phyloP scores from a whole-genome alignment of 2,113 vertebrate genomes.

The Cavia porcellus region DNA sequence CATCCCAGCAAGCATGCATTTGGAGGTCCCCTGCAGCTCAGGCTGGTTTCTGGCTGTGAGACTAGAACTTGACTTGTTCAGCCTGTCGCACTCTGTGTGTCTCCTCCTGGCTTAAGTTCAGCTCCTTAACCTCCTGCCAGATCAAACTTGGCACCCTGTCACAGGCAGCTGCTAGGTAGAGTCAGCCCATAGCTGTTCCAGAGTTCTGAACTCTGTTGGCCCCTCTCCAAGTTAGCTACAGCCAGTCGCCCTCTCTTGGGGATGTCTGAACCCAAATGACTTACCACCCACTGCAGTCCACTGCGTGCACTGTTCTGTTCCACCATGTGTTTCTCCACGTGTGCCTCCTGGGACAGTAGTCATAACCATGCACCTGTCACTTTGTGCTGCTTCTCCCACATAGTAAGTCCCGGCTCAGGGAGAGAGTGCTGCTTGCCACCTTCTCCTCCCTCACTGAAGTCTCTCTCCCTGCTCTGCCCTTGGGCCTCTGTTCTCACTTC shows the following conservation, averaged over 20 bases:
- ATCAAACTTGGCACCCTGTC: not conserved
- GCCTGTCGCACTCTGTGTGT: too few relatives aligned
- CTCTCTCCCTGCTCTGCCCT: not conserved
- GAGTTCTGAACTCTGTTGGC: not conserved
- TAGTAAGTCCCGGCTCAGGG: not conserved
- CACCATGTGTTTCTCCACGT: not conserved
- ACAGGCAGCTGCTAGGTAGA: not conserved
- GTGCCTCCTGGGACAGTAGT: not conserved
- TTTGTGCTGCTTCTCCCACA: not conserved
- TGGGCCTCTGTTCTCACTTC: not conserved
- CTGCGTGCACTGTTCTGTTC: not conserved
- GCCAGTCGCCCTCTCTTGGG: not conserved
- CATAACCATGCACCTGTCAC: not conserved
- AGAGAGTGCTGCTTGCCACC: not conserved
- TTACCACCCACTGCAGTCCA: not conserved
- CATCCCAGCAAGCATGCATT: not conserved
- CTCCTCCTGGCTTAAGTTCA: not conserved
- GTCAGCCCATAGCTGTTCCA: not conserved
- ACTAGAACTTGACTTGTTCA: too few relatives aligned
- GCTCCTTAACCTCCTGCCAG: too few relatives aligned
- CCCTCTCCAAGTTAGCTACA: not conserved
- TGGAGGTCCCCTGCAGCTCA: too few relatives aligned
- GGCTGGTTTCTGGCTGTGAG: too few relatives aligned
- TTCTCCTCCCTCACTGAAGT: not conserved
- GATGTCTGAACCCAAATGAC: not conserved